Percentiles rank a stretch among this genome's conserved stretches.
Evolutionary conservation across 2,888 invertebrate species (phyloP).

Genomic region (Hydraecia micacea): DNA sequence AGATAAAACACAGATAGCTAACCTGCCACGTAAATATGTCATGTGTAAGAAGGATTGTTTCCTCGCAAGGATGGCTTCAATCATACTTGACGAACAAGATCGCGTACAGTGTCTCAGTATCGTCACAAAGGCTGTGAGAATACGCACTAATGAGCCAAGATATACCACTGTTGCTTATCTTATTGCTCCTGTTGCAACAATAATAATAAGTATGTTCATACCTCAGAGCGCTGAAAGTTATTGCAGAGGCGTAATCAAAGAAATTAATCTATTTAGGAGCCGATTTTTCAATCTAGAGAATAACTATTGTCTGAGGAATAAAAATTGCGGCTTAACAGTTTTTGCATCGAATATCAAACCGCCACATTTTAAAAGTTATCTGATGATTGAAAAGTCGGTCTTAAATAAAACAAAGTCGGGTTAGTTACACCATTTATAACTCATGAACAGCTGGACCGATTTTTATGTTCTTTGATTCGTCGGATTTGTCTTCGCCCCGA

Average conservation of each 20-base stretch:
- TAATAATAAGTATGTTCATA: neutral
- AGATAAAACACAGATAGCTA: neutral
- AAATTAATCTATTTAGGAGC: neutral
- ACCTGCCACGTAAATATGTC: neutral
- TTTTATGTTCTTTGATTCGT: no score
- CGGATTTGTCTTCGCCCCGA: no score
- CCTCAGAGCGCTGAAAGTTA: neutral
- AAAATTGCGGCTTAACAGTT: no score
- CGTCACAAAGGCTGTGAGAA: conserved; percentile 18
- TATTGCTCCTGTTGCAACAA: neutral
- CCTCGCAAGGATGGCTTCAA: conserved; percentile 24
- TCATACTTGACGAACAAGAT: conserved; percentile 52
- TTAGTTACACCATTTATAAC: no score
- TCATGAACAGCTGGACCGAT: no score
- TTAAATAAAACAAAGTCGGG: no score
- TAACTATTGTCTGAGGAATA: no score
- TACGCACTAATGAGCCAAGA: conserved; percentile 50
- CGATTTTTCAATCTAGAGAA: no score
- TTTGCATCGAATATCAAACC: no score
- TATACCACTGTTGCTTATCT: conserved; percentile 7
- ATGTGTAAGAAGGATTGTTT: conserved; percentile 6
- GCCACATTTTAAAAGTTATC: no score
- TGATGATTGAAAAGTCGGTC: no score
- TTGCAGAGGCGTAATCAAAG: neutral
- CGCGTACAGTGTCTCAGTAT: conserved; percentile 1